A percentile compares a stretch with the other conserved stretches of the same genome.
Conservation (phyloP, 2,797 vertebrate species). For the Champsocephalus gunnari region DNA sequence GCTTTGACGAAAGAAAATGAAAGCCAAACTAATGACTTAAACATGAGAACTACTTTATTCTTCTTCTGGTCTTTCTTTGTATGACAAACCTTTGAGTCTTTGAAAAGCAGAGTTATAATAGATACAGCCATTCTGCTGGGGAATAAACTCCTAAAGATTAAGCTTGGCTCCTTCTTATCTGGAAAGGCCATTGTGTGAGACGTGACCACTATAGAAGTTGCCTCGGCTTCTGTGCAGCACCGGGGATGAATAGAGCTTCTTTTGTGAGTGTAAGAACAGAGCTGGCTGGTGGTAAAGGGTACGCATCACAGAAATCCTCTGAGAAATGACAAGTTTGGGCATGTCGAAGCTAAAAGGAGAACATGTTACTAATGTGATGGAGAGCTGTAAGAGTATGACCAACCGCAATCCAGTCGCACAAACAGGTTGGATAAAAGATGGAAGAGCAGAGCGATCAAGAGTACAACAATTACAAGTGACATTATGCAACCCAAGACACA, state of each 20-base stretch:
- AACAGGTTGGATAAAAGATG: slow-evolving; percentile 5
- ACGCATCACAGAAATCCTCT: slow-evolving; percentile 23
- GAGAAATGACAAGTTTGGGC: slow-evolving; percentile 22
- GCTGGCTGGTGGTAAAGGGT: slow-evolving; percentile 21
- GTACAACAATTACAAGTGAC: slow-evolving; percentile 7
- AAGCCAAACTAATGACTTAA: slow-evolving; percentile 25
- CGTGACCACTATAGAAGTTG: slow-evolving; percentile 29
- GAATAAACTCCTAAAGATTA: slow-evolving; percentile 50
- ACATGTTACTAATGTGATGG: not conserved
- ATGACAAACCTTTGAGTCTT: slow-evolving; percentile 35
- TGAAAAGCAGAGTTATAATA: slow-evolving; percentile 23
- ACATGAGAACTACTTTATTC: slow-evolving; percentile 34
- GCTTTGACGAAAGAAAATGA: slow-evolving; percentile 21
- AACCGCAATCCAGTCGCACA: slow-evolving; percentile 2
- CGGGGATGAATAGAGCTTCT: slow-evolving; percentile 25
- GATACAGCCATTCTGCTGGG: slow-evolving; percentile 12
- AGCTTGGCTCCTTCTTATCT: slow-evolving; percentile 51
- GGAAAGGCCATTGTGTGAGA: slow-evolving; percentile 31
- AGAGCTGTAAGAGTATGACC: slow-evolving; percentile 7
- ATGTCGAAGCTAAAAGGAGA: slow-evolving; percentile 13
- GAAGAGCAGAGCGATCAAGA: not conserved
- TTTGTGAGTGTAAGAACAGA: slow-evolving; percentile 36
- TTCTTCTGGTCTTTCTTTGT: slow-evolving; percentile 15
- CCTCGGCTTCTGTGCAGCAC: slow-evolving; percentile 33
- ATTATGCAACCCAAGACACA: slow-evolving; percentile 11